Percentiles rank a stretch among this genome's conserved stretches.
phyloP scores from a whole-genome alignment of 1,140 invertebrate genomes.

The Diploscapter pachys region DNA sequence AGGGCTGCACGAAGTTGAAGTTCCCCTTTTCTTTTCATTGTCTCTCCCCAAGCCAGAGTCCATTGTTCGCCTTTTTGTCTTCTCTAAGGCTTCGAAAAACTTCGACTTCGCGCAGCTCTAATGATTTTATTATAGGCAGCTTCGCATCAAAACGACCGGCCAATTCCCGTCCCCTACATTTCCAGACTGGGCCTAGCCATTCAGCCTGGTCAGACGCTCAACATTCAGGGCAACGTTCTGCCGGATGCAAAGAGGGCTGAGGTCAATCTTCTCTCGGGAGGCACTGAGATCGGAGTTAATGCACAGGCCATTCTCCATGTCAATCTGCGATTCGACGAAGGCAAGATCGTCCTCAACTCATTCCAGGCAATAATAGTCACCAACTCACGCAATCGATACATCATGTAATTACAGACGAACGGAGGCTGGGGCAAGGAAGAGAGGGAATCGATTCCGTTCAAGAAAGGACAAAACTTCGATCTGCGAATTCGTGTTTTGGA shows the following conservation, averaged over 20 bases:
- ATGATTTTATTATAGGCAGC: too few species aligned
- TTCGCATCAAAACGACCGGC: too few species aligned
- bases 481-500: not conserved
- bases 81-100: too few species aligned
- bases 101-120: too few species aligned
- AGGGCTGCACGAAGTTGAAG: too few species aligned
- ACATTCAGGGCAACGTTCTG: not conserved
- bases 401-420: not conserved
- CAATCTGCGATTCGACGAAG: slow-evolving; percentile 35
- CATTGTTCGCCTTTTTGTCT: too few species aligned
- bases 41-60: too few species aligned
- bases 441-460: slow-evolving; percentile 31
- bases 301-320: slow-evolving; percentile 32
- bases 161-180: slow-evolving; percentile 1
- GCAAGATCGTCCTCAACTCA: slow-evolving; percentile 38
- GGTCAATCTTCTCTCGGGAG: slow-evolving; percentile 37
- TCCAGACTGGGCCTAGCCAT: slow-evolving; percentile 3
- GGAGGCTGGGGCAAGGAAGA: slow-evolving; percentile 14
- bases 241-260: slow-evolving; percentile 18
- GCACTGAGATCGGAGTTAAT: slow-evolving; percentile 25
- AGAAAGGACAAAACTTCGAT: not conserved
- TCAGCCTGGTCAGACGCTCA: slow-evolving; percentile 14
- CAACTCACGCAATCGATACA: too few species aligned
- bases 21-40: too few species aligned
- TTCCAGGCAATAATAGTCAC: too few species aligned